A percentile compares a stretch with the other conserved stretches of the same genome.
Conservation (phyloP, 2,888 invertebrate genomes). For the Reticulitermes lucifugus region DNA sequence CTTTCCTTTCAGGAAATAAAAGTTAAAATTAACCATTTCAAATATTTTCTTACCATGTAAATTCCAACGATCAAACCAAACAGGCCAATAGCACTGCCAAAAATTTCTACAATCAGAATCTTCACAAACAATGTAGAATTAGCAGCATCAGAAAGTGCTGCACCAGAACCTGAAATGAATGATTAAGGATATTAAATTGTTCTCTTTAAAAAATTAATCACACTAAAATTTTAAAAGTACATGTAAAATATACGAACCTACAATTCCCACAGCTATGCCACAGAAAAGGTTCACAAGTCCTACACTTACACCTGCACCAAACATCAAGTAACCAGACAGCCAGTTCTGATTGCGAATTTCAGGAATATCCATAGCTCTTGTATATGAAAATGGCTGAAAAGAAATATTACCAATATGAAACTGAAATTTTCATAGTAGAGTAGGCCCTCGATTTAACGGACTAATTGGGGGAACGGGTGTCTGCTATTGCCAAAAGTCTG, state of each 20-base stretch:
- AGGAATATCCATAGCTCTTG: constrained; percentile 60
- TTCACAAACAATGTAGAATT: constrained; percentile 97
- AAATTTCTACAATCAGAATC: constrained; percentile 98
- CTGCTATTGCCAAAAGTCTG: too few relatives aligned
- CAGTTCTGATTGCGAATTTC: constrained; percentile 74
- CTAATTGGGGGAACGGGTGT: too few relatives aligned
- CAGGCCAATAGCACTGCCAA: constrained; percentile 98
- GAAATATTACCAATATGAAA: neutral
- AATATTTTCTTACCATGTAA: constrained; percentile 72
- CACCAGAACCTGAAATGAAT: constrained; percentile 79
- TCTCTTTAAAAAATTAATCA: neutral
- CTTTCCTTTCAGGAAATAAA: too few relatives aligned
- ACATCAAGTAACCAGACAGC: constrained; percentile 93
- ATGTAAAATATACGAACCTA: constrained; percentile 67
- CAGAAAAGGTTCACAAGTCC: constrained; percentile 97
- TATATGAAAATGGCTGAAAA: constrained; percentile 66
- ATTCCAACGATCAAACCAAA: constrained; percentile 99
- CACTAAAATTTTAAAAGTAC: too few relatives aligned
- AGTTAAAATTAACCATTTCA: neutral
- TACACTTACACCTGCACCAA: constrained; percentile 95
- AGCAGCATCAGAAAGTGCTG: constrained; percentile 97
- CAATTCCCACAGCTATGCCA: constrained; percentile 96
- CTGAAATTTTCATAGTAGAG: too few relatives aligned
- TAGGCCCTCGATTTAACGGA: too few relatives aligned
- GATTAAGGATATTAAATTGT: neutral